Evolutionary conservation across 2,888 invertebrate genomes (phyloP).

Genomic region (Oscheius sp.): DNA sequence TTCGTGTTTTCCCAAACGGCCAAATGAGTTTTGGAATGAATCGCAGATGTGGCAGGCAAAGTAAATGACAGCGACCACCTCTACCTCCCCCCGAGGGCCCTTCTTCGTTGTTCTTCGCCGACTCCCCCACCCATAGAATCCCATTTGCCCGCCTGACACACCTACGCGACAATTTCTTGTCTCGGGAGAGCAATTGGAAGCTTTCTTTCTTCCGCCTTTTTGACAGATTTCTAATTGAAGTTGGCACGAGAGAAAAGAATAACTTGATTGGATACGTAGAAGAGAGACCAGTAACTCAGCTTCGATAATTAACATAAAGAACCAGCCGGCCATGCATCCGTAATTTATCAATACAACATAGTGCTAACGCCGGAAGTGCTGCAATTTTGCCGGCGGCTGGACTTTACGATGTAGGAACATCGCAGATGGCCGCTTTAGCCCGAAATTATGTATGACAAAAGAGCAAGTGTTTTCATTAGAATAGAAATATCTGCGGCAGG

Average conservation of each 20-base stretch:
- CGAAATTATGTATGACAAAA: not conserved
- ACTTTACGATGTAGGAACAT: conserved; percentile 30
- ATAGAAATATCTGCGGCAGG: too few species aligned
- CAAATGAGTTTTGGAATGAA: conserved; percentile 16
- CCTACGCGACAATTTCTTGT: conserved; percentile 31
- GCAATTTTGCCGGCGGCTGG: conserved; percentile 31
- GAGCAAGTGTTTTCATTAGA: not conserved
- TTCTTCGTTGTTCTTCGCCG: not conserved
- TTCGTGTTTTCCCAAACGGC: not conserved
- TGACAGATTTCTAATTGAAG: not conserved
- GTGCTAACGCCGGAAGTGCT: conserved; percentile 29
- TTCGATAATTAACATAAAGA: conserved; percentile 20
- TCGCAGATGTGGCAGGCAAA: conserved; percentile 17
- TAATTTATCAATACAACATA: conserved; percentile 27
- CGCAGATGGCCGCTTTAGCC: not conserved
- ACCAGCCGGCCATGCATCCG: conserved; percentile 1
- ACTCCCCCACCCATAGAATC: conserved; percentile 14
- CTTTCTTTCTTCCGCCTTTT: conserved; percentile 1
- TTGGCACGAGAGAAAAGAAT: too few species aligned
- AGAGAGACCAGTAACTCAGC: conserved; percentile 6
- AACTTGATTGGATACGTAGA: not conserved
- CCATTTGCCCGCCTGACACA: conserved; percentile 29
- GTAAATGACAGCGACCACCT: conserved; percentile 1
- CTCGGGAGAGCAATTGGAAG: conserved; percentile 17
- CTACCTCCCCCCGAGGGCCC: not conserved